Evolutionary conservation across 2,797 vertebrate species (phyloP).

Genomic region (Stomatorhinus walkeri): DNA sequence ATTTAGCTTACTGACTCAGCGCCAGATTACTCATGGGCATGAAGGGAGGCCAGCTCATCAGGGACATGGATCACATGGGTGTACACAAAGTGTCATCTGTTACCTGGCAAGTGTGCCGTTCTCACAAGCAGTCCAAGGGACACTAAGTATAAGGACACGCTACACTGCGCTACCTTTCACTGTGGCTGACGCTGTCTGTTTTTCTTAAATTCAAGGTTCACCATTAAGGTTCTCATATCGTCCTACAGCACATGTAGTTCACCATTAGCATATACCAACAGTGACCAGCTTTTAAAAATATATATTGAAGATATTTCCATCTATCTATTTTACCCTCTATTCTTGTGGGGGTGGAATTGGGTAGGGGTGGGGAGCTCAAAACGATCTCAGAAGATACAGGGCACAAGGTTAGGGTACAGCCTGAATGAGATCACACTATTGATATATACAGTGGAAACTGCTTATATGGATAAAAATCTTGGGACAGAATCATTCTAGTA

Average conservation of each 20-base stretch:
- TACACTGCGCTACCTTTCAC: background rate
- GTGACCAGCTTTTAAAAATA: background rate
- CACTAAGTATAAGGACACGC: background rate
- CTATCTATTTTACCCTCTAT: background rate
- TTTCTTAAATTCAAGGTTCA: background rate
- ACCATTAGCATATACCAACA: background rate
- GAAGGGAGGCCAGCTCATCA: constrained; percentile 2
- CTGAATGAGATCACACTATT: background rate
- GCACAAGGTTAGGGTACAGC: background rate
- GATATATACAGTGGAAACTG: background rate
- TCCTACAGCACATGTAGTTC: background rate
- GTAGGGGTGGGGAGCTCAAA: background rate
- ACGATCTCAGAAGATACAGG: background rate
- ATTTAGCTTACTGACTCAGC: constrained; percentile 22
- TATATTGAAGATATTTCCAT: background rate
- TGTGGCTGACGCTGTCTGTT: background rate
- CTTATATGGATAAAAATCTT: background rate
- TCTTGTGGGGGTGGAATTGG: background rate
- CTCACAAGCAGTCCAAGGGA: background rate
- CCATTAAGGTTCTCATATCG: background rate
- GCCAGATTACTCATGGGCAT: background rate
- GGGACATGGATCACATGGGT: background rate
- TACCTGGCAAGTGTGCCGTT: constrained; percentile 4
- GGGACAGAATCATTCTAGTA: background rate
- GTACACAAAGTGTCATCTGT: constrained; percentile 11